These are phyloP conservation scores for Nymphicus hollandicus DNA, from an alignment of 2,113 vertebrate species.

Conservation along the genomic window DNA sequence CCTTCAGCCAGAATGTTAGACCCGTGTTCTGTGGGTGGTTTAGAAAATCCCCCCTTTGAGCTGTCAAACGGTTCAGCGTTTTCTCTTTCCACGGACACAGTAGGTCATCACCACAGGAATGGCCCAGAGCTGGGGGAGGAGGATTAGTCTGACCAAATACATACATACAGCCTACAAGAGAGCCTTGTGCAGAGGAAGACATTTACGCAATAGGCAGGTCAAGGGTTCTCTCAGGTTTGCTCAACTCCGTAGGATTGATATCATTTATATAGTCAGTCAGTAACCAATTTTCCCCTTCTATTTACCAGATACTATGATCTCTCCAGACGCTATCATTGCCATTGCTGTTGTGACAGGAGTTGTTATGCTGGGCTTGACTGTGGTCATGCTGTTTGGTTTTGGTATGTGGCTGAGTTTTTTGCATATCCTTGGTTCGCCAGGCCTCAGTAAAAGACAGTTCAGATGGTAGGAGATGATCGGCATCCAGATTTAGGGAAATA, in stretches of 20 bases:
- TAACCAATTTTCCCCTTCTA: background rate
- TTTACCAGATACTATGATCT: conserved; percentile 45
- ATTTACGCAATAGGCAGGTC: background rate
- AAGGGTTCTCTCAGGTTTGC: background rate
- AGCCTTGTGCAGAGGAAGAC: background rate
- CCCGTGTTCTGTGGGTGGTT: background rate
- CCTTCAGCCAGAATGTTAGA: background rate
- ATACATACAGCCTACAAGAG: background rate
- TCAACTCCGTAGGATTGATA: background rate
- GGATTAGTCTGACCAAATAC: background rate
- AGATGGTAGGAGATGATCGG: background rate
- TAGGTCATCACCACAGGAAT: background rate
- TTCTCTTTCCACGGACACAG: background rate
- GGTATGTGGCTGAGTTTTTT: conserved; percentile 59
- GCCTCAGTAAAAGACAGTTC: background rate
- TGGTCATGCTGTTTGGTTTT: conserved; percentile 37
- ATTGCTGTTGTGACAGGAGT: conserved; percentile 23
- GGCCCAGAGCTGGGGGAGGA: background rate
- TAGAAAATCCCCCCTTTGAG: background rate
- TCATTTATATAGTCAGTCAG: background rate
- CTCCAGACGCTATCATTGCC: background rate
- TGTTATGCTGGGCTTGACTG: conserved; percentile 26
- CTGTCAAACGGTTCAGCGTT: background rate
- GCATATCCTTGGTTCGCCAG: background rate
- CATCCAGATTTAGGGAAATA: background rate